Base-by-base conservation (phyloP, 2,797 vertebrate species). In the Silurus lanzhouensis region DNA sequence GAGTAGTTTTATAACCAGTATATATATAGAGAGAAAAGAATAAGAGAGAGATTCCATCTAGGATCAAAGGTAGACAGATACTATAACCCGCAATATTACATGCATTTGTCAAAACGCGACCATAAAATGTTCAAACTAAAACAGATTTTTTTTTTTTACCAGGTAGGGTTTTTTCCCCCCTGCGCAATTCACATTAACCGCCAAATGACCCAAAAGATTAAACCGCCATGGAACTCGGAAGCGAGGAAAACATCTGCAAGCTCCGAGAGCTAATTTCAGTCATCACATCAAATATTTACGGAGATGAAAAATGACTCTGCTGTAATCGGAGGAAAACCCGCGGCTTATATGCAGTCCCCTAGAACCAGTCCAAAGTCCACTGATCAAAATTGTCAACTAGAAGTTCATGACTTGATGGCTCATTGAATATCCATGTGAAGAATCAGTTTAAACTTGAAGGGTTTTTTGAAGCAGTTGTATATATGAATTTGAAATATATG, bases 181-280 rank as follows among this genome's bases (percentile, higher is more conserved):
- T 31, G 25, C n/a, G 64, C 17, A 57, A 13, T 19, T 38, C 22
- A 55, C 66, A 19, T 83, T 78, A 78, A 77, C 74, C 20, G 14
- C n/a, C 31, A 60, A 19, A 68, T 68, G 64, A 84, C 75, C 64
- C 64, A 48, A 58, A 46, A 70, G 52, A 78, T 68, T 48, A 17
- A 57, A 57, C 27, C 2, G 15, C 31, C 25, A 31, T 57, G 52
- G 9, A 76, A 76, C 52, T 27, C 48, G 12, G 25, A 52, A 52
- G 74, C 25, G 10, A 57, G 14, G 7, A 58, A 76, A 57, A 31
- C 31, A 17, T 58, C 52, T 76, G 10, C 31, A 60, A 15, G n/a
- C 61, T 25, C 9, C 44, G 25, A 71, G 13, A 64, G 82, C 58
- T 74, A 20, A 74, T 63, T 22, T 44, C 19, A 9, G 68, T 31